A percentile compares a stretch with the other conserved stretches of the same genome.
phyloP scores from a whole-genome alignment of 1,140 invertebrate species.

The Drosophila ananassae region DNA sequence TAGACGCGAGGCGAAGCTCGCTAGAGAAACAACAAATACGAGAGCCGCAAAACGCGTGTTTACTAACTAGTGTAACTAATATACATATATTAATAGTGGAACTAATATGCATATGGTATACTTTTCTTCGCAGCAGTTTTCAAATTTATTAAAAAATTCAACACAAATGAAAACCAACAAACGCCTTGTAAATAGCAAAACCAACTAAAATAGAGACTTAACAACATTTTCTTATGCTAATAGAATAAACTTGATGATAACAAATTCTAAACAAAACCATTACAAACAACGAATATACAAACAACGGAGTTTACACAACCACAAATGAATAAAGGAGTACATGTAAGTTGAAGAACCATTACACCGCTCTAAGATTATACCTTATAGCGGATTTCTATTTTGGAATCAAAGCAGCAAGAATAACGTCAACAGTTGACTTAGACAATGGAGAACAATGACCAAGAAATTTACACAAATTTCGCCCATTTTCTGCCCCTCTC shows the following conservation, averaged over 20 bases:
- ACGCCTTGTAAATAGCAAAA: constrained; percentile 57
- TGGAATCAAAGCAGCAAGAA: background rate
- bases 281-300: constrained; percentile 73
- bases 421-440: constrained; percentile 17
- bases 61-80: constrained; percentile 1
- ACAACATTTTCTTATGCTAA: constrained; percentile 6
- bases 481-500: background rate
- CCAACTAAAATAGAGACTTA: constrained; percentile 3
- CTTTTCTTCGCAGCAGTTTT: constrained; percentile 28
- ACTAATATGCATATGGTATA: background rate
- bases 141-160: constrained; percentile 27
- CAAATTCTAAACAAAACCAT: constrained; percentile 25
- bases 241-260: constrained; percentile 10
- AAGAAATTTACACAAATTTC: constrained; percentile 39
- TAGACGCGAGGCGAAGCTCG: constrained; percentile 63
- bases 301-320: constrained; percentile 75
- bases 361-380: no score
- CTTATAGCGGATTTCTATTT: no score
- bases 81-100: constrained; percentile 2
- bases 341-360: constrained; percentile 42
- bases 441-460: constrained; percentile 50
- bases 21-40: constrained; percentile 48
- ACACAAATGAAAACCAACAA: constrained; percentile 17
- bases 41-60: constrained; percentile 14
- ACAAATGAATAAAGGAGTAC: constrained; percentile 45